A percentile compares a stretch with the other conserved stretches of the same genome.
Conservation (phyloP, 2,113 vertebrate species). For the Siniperca chuatsi region DNA sequence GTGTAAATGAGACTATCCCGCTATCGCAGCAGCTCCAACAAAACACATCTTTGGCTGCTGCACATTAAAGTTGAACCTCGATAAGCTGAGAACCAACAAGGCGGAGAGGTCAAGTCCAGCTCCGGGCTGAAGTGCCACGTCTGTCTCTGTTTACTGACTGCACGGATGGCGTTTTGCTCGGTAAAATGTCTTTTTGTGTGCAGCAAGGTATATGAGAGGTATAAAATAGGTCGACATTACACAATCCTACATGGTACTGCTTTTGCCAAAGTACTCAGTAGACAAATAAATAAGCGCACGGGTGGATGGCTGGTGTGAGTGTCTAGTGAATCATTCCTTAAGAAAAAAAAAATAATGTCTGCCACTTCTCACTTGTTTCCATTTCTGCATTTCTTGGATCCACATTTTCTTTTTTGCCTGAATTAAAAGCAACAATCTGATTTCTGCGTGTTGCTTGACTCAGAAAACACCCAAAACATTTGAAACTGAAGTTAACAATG, state of each 20-base stretch:
- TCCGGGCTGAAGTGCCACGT: constrained; percentile 41
- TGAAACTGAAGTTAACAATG: neutral
- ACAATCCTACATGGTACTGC: neutral
- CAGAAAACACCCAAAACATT: neutral
- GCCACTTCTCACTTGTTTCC: neutral
- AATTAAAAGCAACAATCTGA: neutral
- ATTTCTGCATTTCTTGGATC: neutral
- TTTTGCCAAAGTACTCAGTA: neutral
- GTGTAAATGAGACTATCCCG: constrained; percentile 81
- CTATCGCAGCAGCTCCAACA: constrained; percentile 61
- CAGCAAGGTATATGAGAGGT: neutral
- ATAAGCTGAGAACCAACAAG: constrained; percentile 71
- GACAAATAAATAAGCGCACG: neutral
- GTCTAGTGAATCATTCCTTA: neutral
- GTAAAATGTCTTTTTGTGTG: neutral
- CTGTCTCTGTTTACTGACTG: constrained; percentile 42
- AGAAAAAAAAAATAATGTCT: neutral
- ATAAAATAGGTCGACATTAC: neutral
- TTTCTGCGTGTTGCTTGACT: neutral
- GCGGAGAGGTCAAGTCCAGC: constrained; percentile 79
- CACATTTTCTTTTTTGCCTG: neutral
- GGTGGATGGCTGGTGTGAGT: neutral
- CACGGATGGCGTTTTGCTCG: neutral
- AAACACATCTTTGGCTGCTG: constrained; percentile 67
- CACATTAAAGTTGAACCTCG: constrained; percentile 78